phyloP scores from a whole-genome alignment of 2,113 vertebrate genomes.

The Lepus timidus region DNA sequence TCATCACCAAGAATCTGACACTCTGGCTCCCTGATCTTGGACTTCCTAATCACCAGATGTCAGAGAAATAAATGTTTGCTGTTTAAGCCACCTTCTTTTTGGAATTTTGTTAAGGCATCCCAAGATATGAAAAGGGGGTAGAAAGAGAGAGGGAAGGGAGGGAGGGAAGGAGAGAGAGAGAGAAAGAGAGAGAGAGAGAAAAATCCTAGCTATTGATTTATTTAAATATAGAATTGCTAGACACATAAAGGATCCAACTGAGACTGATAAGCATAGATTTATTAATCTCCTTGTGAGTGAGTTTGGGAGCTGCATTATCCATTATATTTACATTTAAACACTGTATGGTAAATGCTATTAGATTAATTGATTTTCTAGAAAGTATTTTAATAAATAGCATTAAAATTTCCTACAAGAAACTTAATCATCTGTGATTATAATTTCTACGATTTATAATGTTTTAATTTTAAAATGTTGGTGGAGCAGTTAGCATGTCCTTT shows the following conservation, averaged over 20 bases:
- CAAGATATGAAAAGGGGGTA: neutral
- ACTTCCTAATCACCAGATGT: neutral
- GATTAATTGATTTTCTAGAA: neutral
- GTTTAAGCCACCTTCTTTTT: no score
- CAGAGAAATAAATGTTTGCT: neutral
- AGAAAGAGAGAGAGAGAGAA: neutral
- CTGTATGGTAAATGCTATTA: neutral
- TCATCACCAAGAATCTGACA: neutral
- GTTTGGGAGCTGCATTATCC: neutral
- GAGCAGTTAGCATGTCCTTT: no score
- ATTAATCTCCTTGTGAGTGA: neutral
- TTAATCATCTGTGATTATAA: neutral
- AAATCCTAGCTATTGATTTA: neutral
- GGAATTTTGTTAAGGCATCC: neutral
- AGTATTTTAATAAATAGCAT: neutral
- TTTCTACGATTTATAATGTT: neutral
- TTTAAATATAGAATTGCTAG: neutral
- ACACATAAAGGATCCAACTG: neutral
- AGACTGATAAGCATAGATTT: neutral
- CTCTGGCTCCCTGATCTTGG: neutral
- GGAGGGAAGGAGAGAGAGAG: no score
- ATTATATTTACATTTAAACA: neutral
- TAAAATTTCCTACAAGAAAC: conserved; percentile 10
- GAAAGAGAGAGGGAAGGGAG: neutral
- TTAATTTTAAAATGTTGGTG: no score